phyloP scores from a whole-genome alignment of 2,888 invertebrate genomes.

The Aspidapion aeneum region DNA sequence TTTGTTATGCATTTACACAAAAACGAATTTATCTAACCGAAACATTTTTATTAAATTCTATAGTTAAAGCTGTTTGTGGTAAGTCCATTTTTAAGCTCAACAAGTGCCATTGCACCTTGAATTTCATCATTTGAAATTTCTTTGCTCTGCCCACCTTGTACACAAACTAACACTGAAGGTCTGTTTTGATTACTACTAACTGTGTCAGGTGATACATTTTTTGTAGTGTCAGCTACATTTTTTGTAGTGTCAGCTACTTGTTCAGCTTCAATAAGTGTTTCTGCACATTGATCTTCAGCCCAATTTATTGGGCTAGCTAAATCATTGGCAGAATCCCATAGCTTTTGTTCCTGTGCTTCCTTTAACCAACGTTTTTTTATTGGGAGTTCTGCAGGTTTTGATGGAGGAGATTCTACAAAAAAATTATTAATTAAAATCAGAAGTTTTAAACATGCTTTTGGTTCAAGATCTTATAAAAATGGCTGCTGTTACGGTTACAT shows the following conservation, averaged over 20 bases:
- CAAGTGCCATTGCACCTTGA: constrained; percentile 59
- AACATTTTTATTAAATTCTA: constrained; percentile 34
- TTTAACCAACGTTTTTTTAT: constrained; percentile 58
- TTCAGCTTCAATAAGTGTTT: constrained; percentile 12
- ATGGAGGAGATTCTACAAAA: constrained; percentile 25
- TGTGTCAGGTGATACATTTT: constrained; percentile 31
- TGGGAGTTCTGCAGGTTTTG: constrained; percentile 42
- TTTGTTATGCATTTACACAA: too few species aligned
- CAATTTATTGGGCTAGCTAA: constrained; percentile 53
- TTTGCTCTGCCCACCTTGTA: constrained; percentile 44
- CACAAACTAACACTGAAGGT: constrained; percentile 54
- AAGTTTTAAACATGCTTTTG: too few species aligned
- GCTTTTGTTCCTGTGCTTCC: constrained; percentile 49
- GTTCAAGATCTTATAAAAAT: not conserved
- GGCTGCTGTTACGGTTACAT: not conserved
- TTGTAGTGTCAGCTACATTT: constrained; percentile 8
- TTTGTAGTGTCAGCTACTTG: constrained; percentile 14
- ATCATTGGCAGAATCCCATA: constrained; percentile 46
- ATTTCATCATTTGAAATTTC: constrained; percentile 49
- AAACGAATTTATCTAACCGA: too few species aligned
- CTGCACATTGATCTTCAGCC: constrained; percentile 38
- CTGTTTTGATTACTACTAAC: constrained; percentile 46
- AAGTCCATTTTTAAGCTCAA: constrained; percentile 53
- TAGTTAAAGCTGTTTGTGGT: constrained; percentile 35
- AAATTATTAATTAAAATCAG: not conserved